Evolutionary conservation across 2,797 vertebrate genomes (phyloP).

Genomic region (Margarornis squamiger): DNA sequence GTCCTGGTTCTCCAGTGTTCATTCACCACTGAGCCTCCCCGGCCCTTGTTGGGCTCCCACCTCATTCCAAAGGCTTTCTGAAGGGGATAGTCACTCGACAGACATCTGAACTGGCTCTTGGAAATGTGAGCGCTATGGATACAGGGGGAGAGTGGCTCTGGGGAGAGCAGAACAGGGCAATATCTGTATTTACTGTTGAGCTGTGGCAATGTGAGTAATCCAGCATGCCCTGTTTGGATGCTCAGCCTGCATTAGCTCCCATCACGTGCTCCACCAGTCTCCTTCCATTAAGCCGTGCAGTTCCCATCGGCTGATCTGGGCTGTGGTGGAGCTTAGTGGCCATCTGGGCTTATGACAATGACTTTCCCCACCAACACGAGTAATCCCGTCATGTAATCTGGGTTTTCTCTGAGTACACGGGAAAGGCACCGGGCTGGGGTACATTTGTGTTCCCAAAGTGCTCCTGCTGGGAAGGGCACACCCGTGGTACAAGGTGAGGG

Average conservation of each 20-base stretch:
- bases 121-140: accelerated
- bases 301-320: background rate
- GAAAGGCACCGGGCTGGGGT: background rate
- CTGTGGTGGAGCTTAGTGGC: background rate
- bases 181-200: background rate
- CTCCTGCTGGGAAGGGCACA: background rate
- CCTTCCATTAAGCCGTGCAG: background rate
- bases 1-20: accelerated
- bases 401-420: background rate
- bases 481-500: accelerated
- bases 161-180: accelerated
- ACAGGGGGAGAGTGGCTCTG: background rate
- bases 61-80: background rate
- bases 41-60: background rate
- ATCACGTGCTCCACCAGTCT: background rate
- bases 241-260: background rate
- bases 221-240: background rate
- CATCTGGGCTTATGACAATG: conserved; percentile 17
- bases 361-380: conserved; percentile 16
- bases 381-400: conserved; percentile 2
- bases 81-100: accelerated
- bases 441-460: background rate
- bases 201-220: background rate
- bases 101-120: accelerated
- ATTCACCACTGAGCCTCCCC: accelerated